Conservation (phyloP, 1,140 invertebrate species). For the Rhopalosiphum padi region DNA sequence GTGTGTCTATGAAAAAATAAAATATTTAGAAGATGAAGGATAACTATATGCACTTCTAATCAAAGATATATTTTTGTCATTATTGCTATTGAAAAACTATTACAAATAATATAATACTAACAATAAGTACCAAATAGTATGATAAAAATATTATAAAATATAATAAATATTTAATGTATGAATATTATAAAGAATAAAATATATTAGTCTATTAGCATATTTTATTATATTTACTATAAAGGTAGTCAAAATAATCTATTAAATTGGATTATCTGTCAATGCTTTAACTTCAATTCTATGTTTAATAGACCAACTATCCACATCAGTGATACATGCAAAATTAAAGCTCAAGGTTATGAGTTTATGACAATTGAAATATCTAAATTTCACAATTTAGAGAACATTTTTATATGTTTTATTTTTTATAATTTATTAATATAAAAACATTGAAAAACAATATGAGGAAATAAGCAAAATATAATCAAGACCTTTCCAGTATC, state of each 20-base stretch:
- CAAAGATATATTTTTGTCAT: neutral
- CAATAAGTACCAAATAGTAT: neutral
- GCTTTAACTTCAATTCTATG: neutral
- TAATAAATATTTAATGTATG: neutral
- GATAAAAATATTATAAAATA: neutral
- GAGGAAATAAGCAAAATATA: neutral
- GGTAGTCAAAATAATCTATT: neutral
- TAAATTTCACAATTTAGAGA: neutral
- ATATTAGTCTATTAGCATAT: neutral
- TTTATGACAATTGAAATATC: neutral
- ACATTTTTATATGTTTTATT: neutral
- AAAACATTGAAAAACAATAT: neutral
- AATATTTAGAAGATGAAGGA: neutral
- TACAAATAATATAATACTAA: neutral
- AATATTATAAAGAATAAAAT: constrained; percentile 3
- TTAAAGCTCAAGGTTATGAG: neutral
- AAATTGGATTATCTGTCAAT: neutral
- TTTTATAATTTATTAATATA: neutral
- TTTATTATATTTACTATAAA: neutral
- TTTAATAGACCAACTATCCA: neutral
- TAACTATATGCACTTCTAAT: neutral
- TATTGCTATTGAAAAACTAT: neutral
- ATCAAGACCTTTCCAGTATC: neutral
- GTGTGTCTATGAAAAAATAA: neutral
- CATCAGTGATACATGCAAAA: neutral